Percentiles rank a stretch among this genome's conserved stretches.
These are phyloP conservation scores for Misgurnus anguillicaudatus DNA, from an alignment of 2,113 vertebrate species.

Conservation along the genomic window DNA sequence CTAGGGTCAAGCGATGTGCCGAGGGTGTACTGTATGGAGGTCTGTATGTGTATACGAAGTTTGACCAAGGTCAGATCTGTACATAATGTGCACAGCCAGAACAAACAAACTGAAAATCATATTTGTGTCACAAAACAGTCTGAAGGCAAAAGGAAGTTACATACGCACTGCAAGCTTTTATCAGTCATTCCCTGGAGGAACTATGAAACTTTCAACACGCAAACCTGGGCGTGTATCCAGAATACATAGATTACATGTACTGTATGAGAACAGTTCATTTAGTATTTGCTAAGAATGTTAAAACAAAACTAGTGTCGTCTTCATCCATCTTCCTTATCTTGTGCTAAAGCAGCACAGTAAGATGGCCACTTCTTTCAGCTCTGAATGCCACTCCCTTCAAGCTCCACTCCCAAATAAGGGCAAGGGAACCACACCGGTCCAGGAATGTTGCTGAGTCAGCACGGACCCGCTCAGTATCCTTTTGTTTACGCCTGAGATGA, in stretches of 20 bases:
- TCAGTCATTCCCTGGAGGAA: slow-evolving; percentile 39
- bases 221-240: slow-evolving; percentile 46
- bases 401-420: slow-evolving; percentile 57
- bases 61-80: slow-evolving; percentile 25
- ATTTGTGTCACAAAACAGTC: slow-evolving; percentile 68
- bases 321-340: neutral
- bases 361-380: slow-evolving; percentile 16
- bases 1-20: slow-evolving; percentile 52
- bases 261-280: slow-evolving; percentile 6
- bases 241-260: slow-evolving; percentile 19
- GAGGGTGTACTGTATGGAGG: slow-evolving; percentile 32
- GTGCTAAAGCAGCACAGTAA: slow-evolving; percentile 1
- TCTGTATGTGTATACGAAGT: neutral
- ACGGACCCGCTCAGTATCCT: slow-evolving; percentile 39
- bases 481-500: slow-evolving; percentile 58
- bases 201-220: slow-evolving; percentile 46
- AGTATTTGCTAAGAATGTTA: neutral
- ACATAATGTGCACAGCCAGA: slow-evolving; percentile 31
- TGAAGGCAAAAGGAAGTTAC: slow-evolving; percentile 59
- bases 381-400: slow-evolving; percentile 12
- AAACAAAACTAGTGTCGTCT: neutral
- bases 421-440: slow-evolving; percentile 47
- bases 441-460: slow-evolving; percentile 60
- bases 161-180: slow-evolving; percentile 44
- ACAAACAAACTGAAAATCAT: slow-evolving; percentile 44